These are phyloP conservation scores for Danio albolineatus DNA, from an alignment of 2,797 vertebrate species.

Conservation along the genomic window DNA sequence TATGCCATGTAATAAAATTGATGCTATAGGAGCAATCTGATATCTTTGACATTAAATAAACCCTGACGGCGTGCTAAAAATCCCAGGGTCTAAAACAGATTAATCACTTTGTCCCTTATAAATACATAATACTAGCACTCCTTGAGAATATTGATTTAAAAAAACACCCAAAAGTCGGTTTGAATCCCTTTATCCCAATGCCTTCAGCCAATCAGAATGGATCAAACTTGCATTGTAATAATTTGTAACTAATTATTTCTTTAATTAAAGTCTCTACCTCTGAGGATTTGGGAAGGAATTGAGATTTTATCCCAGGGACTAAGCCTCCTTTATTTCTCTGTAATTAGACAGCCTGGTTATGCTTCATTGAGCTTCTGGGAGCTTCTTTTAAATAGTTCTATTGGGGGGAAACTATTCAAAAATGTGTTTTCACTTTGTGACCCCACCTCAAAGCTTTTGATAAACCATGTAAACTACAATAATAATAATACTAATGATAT, in stretches of 20 bases:
- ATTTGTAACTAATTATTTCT: constrained; percentile 29
- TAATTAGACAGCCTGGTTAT: constrained; percentile 35
- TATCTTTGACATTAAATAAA: neutral
- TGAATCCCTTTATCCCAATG: neutral
- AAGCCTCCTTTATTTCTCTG: constrained; percentile 33
- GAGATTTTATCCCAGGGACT: constrained; percentile 34
- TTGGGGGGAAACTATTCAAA: neutral
- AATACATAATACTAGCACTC: neutral
- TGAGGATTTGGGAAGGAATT: constrained; percentile 36
- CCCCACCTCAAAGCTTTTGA: neutral
- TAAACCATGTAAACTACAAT: too few relatives aligned
- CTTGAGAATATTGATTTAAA: neutral
- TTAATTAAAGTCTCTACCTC: constrained; percentile 47
- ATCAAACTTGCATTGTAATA: constrained; percentile 40
- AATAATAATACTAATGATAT: too few relatives aligned
- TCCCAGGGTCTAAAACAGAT: neutral
- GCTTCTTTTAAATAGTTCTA: constrained; percentile 9
- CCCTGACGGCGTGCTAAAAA: neutral
- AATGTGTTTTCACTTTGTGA: constrained; percentile 3
- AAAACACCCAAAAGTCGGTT: neutral
- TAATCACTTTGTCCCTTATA: neutral
- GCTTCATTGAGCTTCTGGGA: constrained; percentile 13
- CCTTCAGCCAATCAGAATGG: constrained; percentile 11
- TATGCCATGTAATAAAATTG: neutral
- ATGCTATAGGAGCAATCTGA: too few relatives aligned